Evolutionary conservation across 2,113 vertebrate genomes (phyloP).

Genomic region (Brachypteracias leptosomus): DNA sequence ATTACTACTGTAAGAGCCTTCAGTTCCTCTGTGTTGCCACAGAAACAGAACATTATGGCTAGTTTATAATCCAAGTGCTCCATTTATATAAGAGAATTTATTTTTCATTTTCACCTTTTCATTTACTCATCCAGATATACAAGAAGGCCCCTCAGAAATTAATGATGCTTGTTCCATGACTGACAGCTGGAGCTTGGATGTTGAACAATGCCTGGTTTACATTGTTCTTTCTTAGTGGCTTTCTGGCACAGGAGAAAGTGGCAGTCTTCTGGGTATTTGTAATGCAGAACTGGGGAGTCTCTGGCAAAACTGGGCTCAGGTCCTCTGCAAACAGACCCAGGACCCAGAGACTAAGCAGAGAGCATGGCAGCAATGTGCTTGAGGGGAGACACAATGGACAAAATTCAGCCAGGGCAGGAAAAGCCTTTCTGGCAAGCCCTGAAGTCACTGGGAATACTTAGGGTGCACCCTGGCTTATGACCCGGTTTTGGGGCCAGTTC

Average conservation of each 20-base stretch:
- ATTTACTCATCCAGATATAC: constrained; percentile 21
- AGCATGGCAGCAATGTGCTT: background rate
- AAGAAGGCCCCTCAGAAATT: constrained; percentile 37
- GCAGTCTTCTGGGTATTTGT: background rate
- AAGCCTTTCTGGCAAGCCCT: background rate
- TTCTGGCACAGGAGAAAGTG: background rate
- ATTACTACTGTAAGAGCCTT: constrained; percentile 33
- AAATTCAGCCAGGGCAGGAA: background rate
- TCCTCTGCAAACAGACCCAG: background rate
- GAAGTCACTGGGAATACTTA: background rate
- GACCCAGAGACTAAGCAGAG: background rate
- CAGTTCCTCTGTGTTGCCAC: constrained; percentile 36
- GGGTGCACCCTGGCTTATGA: background rate
- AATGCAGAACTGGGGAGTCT: background rate
- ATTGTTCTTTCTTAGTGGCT: background rate
- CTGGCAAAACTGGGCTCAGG: background rate
- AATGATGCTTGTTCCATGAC: background rate
- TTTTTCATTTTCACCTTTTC: constrained; percentile 56
- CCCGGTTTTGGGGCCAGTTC: background rate
- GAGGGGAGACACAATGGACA: rapidly evolving
- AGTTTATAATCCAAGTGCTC: constrained; percentile 54
- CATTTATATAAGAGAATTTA: constrained; percentile 37
- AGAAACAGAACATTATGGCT: constrained; percentile 52
- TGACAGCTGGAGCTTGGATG: background rate
- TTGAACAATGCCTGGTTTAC: background rate